These are phyloP conservation scores for Forficula auricularia DNA, from an alignment of 1,140 invertebrate genomes.

Conservation along the genomic window DNA sequence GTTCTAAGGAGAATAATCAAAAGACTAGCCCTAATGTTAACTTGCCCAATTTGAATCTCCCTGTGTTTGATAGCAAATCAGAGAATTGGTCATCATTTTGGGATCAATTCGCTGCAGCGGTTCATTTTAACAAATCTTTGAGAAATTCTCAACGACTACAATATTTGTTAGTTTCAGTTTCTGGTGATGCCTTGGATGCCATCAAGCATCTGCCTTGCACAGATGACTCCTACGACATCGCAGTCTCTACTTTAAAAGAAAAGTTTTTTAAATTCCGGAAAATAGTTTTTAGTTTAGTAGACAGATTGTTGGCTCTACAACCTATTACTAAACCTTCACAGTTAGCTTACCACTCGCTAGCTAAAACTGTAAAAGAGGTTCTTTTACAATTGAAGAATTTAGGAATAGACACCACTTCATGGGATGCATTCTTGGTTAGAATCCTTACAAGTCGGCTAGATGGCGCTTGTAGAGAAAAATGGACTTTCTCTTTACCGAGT, in stretches of 20 bases:
- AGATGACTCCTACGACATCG: constrained; percentile 17
- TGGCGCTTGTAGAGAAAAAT: too few species aligned
- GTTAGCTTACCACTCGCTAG: too few species aligned
- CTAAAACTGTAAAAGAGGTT: too few species aligned
- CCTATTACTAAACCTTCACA: constrained; percentile 9
- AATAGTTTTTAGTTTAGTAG: constrained; percentile 18
- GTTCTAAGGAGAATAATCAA: too few species aligned
- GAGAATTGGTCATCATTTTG: constrained; percentile 12
- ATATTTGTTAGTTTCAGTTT: constrained; percentile 10
- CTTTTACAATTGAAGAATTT: too few species aligned
- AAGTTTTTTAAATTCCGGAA: constrained; percentile 18
- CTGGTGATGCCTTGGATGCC: constrained; percentile 4
- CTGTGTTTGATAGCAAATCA: constrained; percentile 8
- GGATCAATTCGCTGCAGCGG: constrained; percentile 10
- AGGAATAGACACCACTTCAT: too few species aligned
- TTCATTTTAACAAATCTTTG: constrained; percentile 4
- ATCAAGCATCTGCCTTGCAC: constrained; percentile 14
- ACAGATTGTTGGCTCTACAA: constrained; percentile 15
- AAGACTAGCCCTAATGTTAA: not conserved
- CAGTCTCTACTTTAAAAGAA: constrained; percentile 17
- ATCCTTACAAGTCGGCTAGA: too few species aligned
- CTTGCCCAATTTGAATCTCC: constrained; percentile 7
- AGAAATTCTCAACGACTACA: constrained; percentile 13
- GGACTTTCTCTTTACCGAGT: too few species aligned
- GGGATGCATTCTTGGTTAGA: too few species aligned